phyloP scores from a whole-genome alignment of 2,888 invertebrate genomes.

The Cremastinae sp. region DNA sequence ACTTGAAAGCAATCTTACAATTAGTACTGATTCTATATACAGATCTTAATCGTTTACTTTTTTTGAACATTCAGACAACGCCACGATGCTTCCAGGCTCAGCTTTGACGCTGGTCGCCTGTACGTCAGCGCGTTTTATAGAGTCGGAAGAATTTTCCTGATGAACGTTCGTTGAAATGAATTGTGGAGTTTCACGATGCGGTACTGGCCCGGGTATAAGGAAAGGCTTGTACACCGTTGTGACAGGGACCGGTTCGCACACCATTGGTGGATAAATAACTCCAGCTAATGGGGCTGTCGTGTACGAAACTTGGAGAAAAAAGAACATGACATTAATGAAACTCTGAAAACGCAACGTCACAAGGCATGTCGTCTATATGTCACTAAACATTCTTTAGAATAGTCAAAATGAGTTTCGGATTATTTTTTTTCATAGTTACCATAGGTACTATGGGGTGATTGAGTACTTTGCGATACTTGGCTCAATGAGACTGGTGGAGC shows the following conservation, averaged over 20 bases:
- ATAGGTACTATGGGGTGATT: conserved; percentile 62
- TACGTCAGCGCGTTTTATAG: conserved; percentile 79
- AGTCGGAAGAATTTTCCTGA: conserved; percentile 59
- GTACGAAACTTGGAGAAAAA: conserved; percentile 82
- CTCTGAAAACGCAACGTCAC: too few species aligned
- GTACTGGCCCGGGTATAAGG: conserved; percentile 74
- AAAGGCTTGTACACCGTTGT: conserved; percentile 85
- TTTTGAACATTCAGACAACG: conserved; percentile 83
- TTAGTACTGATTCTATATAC: not conserved
- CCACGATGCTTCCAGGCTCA: conserved; percentile 82
- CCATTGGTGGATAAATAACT: conserved; percentile 83
- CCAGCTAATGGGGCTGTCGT: conserved; percentile 81
- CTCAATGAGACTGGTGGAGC: conserved; percentile 68
- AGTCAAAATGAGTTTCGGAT: too few species aligned
- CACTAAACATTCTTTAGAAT: too few species aligned
- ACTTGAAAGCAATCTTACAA: not conserved
- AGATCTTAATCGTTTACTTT: conserved; percentile 75
- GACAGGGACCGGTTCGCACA: conserved; percentile 66
- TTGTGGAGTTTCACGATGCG: conserved; percentile 56
- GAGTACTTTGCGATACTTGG: conserved; percentile 34
- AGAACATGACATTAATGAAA: too few species aligned
- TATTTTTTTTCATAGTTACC: conserved; percentile 62
- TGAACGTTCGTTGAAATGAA: not conserved
- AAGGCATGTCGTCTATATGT: not conserved
- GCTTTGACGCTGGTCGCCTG: conserved; percentile 82